These are phyloP conservation scores for Heptranchias perlo DNA, from an alignment of 2,113 vertebrate species.

Conservation along the genomic window DNA sequence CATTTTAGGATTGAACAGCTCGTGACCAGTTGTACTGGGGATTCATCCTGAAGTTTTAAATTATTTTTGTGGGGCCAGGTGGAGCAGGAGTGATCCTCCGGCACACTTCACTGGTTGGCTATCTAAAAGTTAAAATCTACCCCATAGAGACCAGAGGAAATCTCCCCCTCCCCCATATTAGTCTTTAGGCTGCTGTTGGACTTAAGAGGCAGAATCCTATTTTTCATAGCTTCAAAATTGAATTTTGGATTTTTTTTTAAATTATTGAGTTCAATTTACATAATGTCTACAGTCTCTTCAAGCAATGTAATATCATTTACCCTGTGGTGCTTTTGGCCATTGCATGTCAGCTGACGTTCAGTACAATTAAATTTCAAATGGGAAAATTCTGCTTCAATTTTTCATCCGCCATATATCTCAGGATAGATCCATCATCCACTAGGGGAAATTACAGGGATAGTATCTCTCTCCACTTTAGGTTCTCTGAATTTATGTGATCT, in stretches of 20 bases:
- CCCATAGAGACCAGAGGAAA: too few relatives aligned
- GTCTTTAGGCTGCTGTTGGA: not conserved
- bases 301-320: not conserved
- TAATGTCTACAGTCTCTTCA: not conserved
- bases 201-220: not conserved
- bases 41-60: not conserved
- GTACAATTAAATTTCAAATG: not conserved
- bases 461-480: not conserved
- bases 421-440: not conserved
- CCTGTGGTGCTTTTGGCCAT: not conserved
- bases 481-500: not conserved
- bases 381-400: not conserved
- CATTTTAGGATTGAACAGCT: too few relatives aligned
- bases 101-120: not conserved
- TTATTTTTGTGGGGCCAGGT: not conserved
- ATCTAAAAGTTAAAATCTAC: too few relatives aligned
- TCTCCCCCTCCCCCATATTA: not conserved
- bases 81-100: not conserved
- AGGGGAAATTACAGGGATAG: not conserved
- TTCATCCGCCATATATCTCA: not conserved
- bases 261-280: not conserved
- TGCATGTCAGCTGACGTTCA: not conserved
- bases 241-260: not conserved
- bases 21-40: not conserved
- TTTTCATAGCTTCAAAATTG: not conserved